Conservation (phyloP, 1,140 invertebrate species). For the Epicauta chinensis region DNA sequence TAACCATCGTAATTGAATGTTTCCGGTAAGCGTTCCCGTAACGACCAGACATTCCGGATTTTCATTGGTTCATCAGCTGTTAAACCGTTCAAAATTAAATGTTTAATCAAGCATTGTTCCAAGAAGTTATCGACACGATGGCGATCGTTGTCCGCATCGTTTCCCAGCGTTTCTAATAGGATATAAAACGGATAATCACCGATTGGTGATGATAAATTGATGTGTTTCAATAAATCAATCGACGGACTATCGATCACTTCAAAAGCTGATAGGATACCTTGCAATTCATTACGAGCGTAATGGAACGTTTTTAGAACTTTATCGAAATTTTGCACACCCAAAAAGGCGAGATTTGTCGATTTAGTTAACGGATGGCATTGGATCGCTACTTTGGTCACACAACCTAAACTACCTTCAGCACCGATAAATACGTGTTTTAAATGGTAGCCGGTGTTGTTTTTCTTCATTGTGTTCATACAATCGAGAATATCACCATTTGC, state of each 20-base stretch:
- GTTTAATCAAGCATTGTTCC: constrained; percentile 60
- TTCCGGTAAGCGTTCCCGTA: constrained; percentile 80
- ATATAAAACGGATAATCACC: constrained; percentile 78
- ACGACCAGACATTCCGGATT: constrained; percentile 70
- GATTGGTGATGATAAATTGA: constrained; percentile 53
- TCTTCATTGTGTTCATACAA: constrained; percentile 78
- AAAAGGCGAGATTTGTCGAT: constrained; percentile 74
- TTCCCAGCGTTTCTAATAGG: constrained; percentile 85
- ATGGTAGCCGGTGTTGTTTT: constrained; percentile 97
- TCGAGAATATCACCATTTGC: constrained; percentile 84
- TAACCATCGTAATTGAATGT: constrained; percentile 75
- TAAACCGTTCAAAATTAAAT: constrained; percentile 75
- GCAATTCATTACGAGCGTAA: constrained; percentile 64
- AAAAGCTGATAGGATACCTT: constrained; percentile 88
- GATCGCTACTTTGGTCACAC: constrained; percentile 89
- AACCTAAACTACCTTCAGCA: constrained; percentile 91
- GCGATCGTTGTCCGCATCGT: constrained; percentile 72
- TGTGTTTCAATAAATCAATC: constrained; percentile 54
- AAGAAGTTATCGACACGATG: constrained; percentile 80
- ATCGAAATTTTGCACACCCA: constrained; percentile 72
- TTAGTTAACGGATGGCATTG: constrained; percentile 77
- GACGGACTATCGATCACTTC: constrained; percentile 80
- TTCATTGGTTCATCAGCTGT: constrained; percentile 69
- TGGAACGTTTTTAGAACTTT: constrained; percentile 70
- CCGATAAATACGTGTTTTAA: constrained; percentile 96